Percentiles rank a stretch among this genome's conserved stretches.
phyloP scores from a whole-genome alignment of 1,140 invertebrate genomes.

The Nylanderia fulva region DNA sequence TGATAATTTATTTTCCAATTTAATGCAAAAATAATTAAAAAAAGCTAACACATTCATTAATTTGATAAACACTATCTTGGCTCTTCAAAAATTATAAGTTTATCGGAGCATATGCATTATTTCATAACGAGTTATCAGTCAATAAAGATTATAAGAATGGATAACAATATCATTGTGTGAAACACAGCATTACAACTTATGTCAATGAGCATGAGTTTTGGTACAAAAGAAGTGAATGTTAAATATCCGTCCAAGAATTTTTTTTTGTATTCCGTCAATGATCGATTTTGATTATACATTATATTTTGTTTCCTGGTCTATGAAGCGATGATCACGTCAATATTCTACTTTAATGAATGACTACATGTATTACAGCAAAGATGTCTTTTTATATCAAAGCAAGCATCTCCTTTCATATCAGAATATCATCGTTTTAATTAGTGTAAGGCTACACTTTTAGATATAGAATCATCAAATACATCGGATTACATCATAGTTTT shows the following conservation, averaged over 20 bases:
- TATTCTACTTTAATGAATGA: neutral
- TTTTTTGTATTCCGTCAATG: neutral
- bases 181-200: neutral
- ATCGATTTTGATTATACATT: neutral
- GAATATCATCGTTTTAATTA: neutral
- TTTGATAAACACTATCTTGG: neutral
- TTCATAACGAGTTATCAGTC: neutral
- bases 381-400: slow-evolving; percentile 19
- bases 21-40: neutral
- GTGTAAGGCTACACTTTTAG: neutral
- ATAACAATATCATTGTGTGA: neutral
- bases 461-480: neutral
- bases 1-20: neutral
- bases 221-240: neutral
- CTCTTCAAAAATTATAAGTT: neutral
- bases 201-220: neutral
- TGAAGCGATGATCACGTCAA: neutral
- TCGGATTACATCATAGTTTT: neutral
- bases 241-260: neutral
- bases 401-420: slow-evolving; percentile 16
- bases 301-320: neutral
- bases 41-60: neutral
- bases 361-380: neutral
- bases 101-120: neutral
- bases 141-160: slow-evolving; percentile 3